Evolutionary conservation across 2,797 vertebrate genomes (phyloP), one percentile per base, ranked within the genome.

Genomic region (Periparus ater): DNA sequence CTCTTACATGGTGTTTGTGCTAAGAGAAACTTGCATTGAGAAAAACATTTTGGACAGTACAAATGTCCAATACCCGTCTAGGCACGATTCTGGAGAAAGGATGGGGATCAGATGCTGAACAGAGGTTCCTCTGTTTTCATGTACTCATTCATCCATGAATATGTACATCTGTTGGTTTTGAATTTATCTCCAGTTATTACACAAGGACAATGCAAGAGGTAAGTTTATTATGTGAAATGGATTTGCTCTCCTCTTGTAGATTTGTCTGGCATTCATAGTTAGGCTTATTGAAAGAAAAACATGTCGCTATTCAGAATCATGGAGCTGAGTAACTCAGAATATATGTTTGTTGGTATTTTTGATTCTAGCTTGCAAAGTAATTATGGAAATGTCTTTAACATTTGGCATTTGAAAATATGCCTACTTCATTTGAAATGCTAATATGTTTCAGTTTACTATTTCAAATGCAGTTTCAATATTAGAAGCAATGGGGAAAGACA

Each of bases 91-190:
- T 74, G 9, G 36, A 80, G 22, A 74, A 76, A 17, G 2, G 30
- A 17, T 20, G 6, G 8, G 5, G 13, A 40, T 74, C 36, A 45
- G 5, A 15, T 47, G 11, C 8, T 57, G 36, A 77, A 55, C 8
- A 76, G 71, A 48, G 19, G 32, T 38, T 79, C 10, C 4, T 62
- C 32, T 51, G 1, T 51, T 76, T 89, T 42, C 30, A 32, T 27
- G 14, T 23, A 7, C 4, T 77, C 38, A 26, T 87, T 87, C 2
- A 18, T 45, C 30, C 67, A 34, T 50, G 74, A 63, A 88, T 23
- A 30, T 0, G 0, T 42, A 32, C 16, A n/a, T 2, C 1, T 57
- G 6, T 48, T 72, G 67, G 7, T 50, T 93, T 84, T 27, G 22
- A 78, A 12, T 9, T 53, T 53, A 5, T 38, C 16, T 34, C 75